A percentile compares a stretch with the other conserved stretches of the same genome.
These are phyloP conservation scores for Acanthopleura granulata DNA, from an alignment of 2,888 invertebrate species.

Conservation along the genomic window DNA sequence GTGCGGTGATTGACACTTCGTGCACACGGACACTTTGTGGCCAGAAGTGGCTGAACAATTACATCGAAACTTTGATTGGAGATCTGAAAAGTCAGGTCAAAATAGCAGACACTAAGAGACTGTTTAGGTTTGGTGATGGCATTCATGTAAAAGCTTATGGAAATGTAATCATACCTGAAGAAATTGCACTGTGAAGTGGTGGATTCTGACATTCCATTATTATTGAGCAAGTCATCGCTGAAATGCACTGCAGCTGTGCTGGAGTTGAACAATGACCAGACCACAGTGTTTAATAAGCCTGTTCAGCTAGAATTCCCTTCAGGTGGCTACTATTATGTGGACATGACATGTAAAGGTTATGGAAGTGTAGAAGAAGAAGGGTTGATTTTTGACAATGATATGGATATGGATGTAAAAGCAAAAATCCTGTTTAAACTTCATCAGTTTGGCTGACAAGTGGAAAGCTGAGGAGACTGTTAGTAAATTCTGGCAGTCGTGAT, in stretches of 20 bases:
- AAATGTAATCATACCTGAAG: slow-evolving; percentile 23
- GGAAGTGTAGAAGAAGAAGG: too few relatives aligned
- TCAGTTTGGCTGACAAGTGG: too few relatives aligned
- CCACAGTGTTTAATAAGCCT: slow-evolving; percentile 22
- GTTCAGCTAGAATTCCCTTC: slow-evolving; percentile 27
- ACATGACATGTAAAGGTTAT: too few relatives aligned
- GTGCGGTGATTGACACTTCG: background rate
- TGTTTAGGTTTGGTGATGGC: slow-evolving; percentile 31
- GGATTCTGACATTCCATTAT: slow-evolving; percentile 22
- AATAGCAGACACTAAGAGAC: background rate
- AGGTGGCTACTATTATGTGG: slow-evolving; percentile 27
- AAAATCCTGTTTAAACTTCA: too few relatives aligned
- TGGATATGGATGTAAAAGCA: too few relatives aligned
- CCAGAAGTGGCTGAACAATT: slow-evolving; percentile 8
- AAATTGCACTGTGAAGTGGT: slow-evolving; percentile 27
- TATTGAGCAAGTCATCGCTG: slow-evolving; percentile 26
- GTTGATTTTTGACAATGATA: too few relatives aligned
- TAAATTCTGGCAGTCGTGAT: too few relatives aligned
- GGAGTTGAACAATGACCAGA: slow-evolving; percentile 24
- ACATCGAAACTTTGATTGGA: background rate
- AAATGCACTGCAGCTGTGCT: slow-evolving; percentile 23
- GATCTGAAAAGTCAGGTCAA: slow-evolving; percentile 3
- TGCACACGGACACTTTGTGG: slow-evolving; percentile 23
- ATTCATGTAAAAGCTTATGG: slow-evolving; percentile 10
- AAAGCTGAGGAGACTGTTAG: too few relatives aligned